Evolutionary conservation across 2,797 vertebrate species (phyloP).

Genomic region (Sternotherus odoratus): DNA sequence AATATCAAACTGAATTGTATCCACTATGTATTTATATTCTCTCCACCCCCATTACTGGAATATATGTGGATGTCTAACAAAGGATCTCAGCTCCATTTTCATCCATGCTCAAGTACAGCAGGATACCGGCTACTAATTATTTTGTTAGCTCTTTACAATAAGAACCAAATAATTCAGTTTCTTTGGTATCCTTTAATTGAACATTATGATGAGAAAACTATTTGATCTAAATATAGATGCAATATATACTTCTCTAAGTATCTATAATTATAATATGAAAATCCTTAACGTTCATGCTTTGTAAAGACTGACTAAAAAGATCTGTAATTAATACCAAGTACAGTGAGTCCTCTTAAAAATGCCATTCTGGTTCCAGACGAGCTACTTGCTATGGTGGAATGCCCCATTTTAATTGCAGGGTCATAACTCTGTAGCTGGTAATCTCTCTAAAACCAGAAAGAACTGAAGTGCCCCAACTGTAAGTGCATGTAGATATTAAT

Average conservation of each 20-base stretch:
- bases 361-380: background rate
- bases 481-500: background rate
- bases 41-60: background rate
- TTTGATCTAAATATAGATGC: background rate
- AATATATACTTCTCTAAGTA: background rate
- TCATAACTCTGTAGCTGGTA: background rate
- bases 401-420: background rate
- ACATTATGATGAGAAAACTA: background rate
- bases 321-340: background rate
- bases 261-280: background rate
- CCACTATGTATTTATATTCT: background rate
- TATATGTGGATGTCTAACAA: background rate
- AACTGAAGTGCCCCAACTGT: background rate
- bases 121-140: background rate
- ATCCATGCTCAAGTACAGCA: background rate
- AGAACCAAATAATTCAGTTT: background rate
- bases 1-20: background rate
- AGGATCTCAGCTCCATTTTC: background rate
- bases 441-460: background rate
- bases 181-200: accelerated
- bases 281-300: background rate
- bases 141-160: background rate
- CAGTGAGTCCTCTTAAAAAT: background rate
- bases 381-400: background rate
- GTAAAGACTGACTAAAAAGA: background rate